phyloP scores from a whole-genome alignment of 2,797 vertebrate genomes.

The Artibeus lituratus region DNA sequence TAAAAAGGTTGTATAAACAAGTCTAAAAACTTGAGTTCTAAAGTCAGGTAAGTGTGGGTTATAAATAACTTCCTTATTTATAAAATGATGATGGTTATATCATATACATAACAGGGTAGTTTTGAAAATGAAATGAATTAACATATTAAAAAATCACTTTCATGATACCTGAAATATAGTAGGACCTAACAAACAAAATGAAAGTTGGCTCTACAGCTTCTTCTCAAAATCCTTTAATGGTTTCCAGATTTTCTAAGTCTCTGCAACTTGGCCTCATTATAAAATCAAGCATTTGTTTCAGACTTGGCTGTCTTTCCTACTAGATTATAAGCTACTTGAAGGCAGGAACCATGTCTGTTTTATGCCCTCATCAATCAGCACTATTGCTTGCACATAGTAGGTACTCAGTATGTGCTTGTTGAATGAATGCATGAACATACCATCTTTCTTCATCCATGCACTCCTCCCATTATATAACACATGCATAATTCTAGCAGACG shows the following conservation, averaged over 20 bases:
- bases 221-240: constrained; percentile 1
- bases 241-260: neutral
- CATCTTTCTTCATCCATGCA: neutral
- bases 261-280: neutral
- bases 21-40: neutral
- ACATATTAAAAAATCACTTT: neutral
- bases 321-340: neutral
- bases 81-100: neutral
- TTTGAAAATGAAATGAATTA: constrained; percentile 15
- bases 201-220: neutral
- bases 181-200: constrained; percentile 3
- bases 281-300: constrained; percentile 22
- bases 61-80: constrained; percentile 15
- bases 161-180: neutral
- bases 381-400: neutral
- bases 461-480: neutral
- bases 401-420: neutral
- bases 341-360: neutral
- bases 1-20: neutral
- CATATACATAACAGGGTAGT: neutral
- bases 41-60: neutral
- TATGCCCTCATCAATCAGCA: neutral
- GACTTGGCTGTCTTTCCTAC: neutral
- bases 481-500: neutral
- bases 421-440: neutral